Evolutionary conservation across 2,888 invertebrate species (phyloP).

Genomic region (Dryococelus australis): DNA sequence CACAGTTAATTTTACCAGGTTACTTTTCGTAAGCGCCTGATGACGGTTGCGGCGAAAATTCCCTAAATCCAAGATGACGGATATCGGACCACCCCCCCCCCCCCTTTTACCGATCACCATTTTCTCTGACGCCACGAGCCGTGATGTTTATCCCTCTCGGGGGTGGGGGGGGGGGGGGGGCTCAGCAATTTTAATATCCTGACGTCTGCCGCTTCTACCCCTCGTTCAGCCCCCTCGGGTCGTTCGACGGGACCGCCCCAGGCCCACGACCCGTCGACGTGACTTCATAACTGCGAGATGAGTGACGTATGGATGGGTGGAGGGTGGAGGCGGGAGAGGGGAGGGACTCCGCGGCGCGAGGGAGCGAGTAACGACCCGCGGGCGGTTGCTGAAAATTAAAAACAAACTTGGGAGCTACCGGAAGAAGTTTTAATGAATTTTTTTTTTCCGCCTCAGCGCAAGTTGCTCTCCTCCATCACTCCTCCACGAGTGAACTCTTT

Average conservation of each 20-base stretch:
- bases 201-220: neutral
- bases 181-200: neutral
- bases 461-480: neutral
- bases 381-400: neutral
- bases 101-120: too few species aligned
- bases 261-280: neutral
- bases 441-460: too few species aligned
- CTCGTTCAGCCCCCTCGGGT: neutral
- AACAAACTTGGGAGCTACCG: neutral
- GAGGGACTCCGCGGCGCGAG: neutral
- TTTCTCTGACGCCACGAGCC: too few species aligned
- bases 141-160: neutral
- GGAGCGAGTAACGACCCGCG: neutral
- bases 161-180: too few species aligned
- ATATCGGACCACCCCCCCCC: too few species aligned
- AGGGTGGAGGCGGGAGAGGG: too few species aligned
- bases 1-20: too few species aligned
- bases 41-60: too few species aligned
- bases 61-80: too few species aligned
- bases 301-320: neutral
- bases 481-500: neutral
- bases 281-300: neutral
- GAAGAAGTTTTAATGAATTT: conserved; percentile 6
- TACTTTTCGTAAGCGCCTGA: too few species aligned
- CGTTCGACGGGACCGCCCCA: neutral